Base-by-base conservation (phyloP, 2,113 vertebrate genomes). In the Halcyon malimbica region DNA sequence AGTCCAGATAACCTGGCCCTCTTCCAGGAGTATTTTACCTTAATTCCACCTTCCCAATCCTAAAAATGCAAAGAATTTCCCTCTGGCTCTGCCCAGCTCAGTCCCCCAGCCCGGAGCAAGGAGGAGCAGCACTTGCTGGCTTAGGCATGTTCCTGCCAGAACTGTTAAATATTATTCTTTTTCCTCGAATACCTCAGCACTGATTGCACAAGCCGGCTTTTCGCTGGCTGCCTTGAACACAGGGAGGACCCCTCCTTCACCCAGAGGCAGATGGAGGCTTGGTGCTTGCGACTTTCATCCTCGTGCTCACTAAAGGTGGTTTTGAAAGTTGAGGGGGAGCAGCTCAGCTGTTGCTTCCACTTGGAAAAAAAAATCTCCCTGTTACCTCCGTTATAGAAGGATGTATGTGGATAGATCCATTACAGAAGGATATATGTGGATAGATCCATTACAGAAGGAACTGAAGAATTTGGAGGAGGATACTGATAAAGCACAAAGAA, bases 41-140 rank as follows among this genome's bases (percentile, higher is more conserved):
- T 86, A 74, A 90, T 87, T 54, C 83, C 50, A 92, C 80, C 46
- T 90, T 91, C 76, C 25, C 71, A 81, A 1, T 9, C 71, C 60
- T 62, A 74, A 81, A 48, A 92, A 95, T 67, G 83, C 6, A 29
- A 78, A 87, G 83, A 91, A 96, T 95, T 92, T 90, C 89, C 83
- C 89, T 42, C 86, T 51, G 63, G 75, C 82, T 82, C 68, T 92
- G 93, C 76, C 80, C 83, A 83, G 90, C 37, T 89, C 65, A 1
- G 39, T 70, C 33, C 39, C 50, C 46, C 7, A 12, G 46, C 68
- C 81, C 4, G 0, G 69, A 57, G 82, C 88, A 70, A 53, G 90
- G 41, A 24, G 39, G 39, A 51, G 71, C 79, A 76, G 70, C 0
- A 3, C 73, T 70, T n/a, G 35, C 90, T 23, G 84, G 16, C 48